Base-by-base conservation (phyloP, 92 coral and sea anemone genomes). In the Scolanthus callimorphus region DNA sequence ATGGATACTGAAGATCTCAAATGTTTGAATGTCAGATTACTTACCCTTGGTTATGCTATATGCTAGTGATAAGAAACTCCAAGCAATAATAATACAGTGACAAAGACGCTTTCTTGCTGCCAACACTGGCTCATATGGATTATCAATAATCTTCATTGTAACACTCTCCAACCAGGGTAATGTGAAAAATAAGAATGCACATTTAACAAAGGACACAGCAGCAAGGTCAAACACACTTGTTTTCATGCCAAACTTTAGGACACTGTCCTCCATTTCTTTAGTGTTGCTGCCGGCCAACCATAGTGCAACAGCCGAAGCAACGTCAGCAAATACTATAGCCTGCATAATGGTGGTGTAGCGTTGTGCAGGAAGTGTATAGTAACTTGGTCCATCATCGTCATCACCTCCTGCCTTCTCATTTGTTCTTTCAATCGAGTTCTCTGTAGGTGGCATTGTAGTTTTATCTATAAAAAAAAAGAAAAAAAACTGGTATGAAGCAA, bases 271-370 rank as follows among this genome's bases (percentile, higher is more conserved):
- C 79, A 91, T 30, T 44, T 91, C 88, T 10, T 81, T 25, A 1
- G 74, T 66, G 63, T 71, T 12, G 26, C 97, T 95, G 22, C 97
- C 96, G 58, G 86, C 60, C 34, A 91, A 77, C 97, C 97, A 91
- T 11, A 91, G 69, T 3, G 89, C 67, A 19, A 79, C 54, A 13
- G 96, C 82, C 3, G 87, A 80, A 0, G 50, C 64, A 20, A 91
- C 63, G 50, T 91, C 97, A 20, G 65, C 49, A 12, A 91, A 34
- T 20, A 91, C 65, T 17, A 91, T 20, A 13, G 55, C 41, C 39
- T 88, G 86, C 60, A 67, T 56, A 20, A 83, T 19, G 27, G 55
- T 79, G 29, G 85, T 78, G 79, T 78, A 91, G 11, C 97, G 82
- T 0, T 65, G 46, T 41, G 48, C 10, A 22, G 97, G 96, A 17